Conservation (phyloP, 2,113 vertebrate genomes). For the Sinosuthora webbiana region DNA sequence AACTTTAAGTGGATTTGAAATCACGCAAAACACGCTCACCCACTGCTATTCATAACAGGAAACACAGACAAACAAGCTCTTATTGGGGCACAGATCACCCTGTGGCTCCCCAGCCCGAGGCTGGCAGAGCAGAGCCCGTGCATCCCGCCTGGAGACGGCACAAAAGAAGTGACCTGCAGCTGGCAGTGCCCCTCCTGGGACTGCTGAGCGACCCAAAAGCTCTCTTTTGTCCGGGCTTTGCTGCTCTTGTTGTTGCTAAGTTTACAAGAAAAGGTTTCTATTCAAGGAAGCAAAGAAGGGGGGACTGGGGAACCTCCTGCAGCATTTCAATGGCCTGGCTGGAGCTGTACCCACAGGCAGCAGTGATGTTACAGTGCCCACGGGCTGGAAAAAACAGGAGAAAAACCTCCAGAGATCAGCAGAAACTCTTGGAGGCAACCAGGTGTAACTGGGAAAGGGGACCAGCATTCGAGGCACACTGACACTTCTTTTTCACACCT, state of each 20-base stretch:
- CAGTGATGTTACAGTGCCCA: not conserved
- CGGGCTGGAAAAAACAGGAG: not conserved
- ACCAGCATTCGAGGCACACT: not conserved
- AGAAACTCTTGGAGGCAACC: not conserved
- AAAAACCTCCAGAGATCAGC: not conserved
- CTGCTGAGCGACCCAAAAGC: not conserved
- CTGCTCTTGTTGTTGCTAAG: not conserved
- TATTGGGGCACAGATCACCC: not conserved
- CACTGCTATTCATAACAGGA: not conserved
- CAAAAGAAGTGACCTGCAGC: not conserved
- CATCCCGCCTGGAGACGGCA: not conserved
- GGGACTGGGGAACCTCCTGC: not conserved
- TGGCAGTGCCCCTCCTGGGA: not conserved
- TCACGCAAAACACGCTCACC: conserved; percentile 11
- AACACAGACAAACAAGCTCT: not conserved
- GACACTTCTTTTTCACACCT: not conserved
- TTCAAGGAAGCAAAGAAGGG: not conserved
- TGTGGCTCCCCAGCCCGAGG: not conserved
- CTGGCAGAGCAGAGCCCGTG: not conserved
- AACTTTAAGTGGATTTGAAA: conserved; percentile 56
- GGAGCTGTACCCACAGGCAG: not conserved
- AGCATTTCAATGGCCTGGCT: not conserved
- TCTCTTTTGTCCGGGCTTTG: not conserved
- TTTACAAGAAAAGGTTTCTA: not conserved
- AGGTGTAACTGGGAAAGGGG: not conserved